Evolutionary conservation across 2,797 vertebrate genomes (phyloP).

Genomic region (Sarcoramphus papa): DNA sequence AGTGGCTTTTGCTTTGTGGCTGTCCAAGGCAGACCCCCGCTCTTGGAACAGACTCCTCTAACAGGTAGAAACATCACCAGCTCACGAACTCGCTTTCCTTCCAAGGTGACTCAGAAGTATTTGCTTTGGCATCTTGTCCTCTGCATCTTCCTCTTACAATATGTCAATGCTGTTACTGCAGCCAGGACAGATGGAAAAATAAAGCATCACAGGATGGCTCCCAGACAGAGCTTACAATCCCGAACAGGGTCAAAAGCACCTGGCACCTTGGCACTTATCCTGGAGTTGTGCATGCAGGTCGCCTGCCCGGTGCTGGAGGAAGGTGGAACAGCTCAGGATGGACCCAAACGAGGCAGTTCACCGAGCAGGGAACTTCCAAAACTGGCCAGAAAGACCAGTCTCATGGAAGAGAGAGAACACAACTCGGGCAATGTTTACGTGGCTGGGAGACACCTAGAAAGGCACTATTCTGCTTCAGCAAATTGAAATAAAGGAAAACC

Average conservation of each 20-base stretch:
- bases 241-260: neutral
- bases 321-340: neutral
- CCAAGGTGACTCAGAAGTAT: neutral
- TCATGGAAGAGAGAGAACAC: neutral
- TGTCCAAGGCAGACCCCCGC: neutral
- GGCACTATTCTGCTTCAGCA: neutral
- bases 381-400: too few species aligned
- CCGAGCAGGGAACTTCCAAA: neutral
- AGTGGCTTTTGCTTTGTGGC: neutral
- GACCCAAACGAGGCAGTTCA: neutral
- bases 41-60: neutral
- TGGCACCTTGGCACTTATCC: too few species aligned
- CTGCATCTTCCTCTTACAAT: neutral
- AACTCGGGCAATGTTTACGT: neutral
- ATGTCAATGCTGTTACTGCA: neutral
- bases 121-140: neutral
- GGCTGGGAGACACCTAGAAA: neutral
- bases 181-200: neutral
- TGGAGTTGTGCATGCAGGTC: rapidly evolving
- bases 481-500: neutral
- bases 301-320: neutral
- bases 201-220: neutral
- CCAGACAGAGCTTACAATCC: neutral
- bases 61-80: neutral
- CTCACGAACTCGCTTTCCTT: neutral